A percentile compares a stretch with the other conserved stretches of the same genome.
phyloP scores from a whole-genome alignment of 2,888 invertebrate species.

The Tenthredo distinguenda region DNA sequence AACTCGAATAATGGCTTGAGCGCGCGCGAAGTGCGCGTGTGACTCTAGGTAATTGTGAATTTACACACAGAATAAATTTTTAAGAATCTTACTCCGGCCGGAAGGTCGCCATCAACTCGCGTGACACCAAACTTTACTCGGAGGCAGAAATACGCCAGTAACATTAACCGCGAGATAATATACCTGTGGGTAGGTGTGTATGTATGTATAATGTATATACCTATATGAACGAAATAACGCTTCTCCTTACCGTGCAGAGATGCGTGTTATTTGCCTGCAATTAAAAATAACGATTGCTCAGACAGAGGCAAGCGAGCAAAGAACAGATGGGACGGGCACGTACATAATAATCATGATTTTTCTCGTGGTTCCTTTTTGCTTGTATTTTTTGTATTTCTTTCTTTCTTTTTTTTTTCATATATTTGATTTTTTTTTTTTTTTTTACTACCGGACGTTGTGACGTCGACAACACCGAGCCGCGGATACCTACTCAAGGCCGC shows the following conservation, averaged over 20 bases:
- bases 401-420: not conserved
- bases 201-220: not conserved
- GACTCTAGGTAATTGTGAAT: not conserved
- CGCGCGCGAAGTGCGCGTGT: no score
- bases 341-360: slow-evolving; percentile 59
- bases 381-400: slow-evolving; percentile 5
- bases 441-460: not conserved
- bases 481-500: slow-evolving; percentile 19
- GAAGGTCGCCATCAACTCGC: slow-evolving; percentile 22
- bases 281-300: slow-evolving; percentile 71
- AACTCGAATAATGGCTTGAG: no score
- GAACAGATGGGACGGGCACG: slow-evolving; percentile 54
- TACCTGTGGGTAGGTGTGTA: not conserved
- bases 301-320: slow-evolving; percentile 31
- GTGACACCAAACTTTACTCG: slow-evolving; percentile 4
- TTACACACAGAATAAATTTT: not conserved
- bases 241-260: not conserved
- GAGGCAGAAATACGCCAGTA: not conserved
- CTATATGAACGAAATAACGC: slow-evolving; percentile 13
- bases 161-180: slow-evolving; percentile 17
- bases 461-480: not conserved
- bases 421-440: not conserved
- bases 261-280: slow-evolving; percentile 66
- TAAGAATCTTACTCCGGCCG: not conserved
- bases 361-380: slow-evolving; percentile 45